Conservation (phyloP, 2,888 invertebrate species). For the Himalopsyche tibetana region DNA sequence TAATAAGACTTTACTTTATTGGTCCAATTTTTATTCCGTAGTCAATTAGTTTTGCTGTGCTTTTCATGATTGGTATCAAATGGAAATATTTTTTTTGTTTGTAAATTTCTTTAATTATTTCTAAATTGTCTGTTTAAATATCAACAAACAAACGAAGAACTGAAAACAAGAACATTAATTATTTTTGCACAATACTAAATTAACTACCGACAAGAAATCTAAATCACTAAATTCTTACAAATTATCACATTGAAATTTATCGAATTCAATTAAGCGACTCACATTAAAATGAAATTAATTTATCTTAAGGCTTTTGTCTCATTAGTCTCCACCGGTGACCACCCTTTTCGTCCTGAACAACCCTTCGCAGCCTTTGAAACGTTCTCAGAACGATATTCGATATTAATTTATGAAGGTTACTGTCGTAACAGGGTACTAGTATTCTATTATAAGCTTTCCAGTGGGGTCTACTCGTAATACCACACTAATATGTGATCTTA, state of each 20-base stretch:
- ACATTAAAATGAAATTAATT: conserved; percentile 53
- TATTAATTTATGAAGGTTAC: conserved; percentile 52
- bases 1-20: too few species aligned
- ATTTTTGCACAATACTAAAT: too few species aligned
- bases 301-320: conserved; percentile 48
- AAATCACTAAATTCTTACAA: conserved; percentile 1
- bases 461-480: background rate
- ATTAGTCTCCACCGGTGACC: conserved; percentile 40
- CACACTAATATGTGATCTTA: conserved; percentile 39
- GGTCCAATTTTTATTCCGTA: too few species aligned
- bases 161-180: too few species aligned
- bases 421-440: conserved; percentile 30
- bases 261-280: conserved; percentile 32
- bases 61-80: too few species aligned
- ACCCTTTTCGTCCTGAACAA: background rate
- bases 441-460: conserved; percentile 49
- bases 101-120: too few species aligned
- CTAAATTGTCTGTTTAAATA: too few species aligned
- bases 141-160: too few species aligned
- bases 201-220: background rate
- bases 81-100: too few species aligned
- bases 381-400: conserved; percentile 45
- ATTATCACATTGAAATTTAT: conserved; percentile 15
- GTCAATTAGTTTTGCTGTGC: too few species aligned
- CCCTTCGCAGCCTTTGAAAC: background rate